Conservation (phyloP, 1,140 invertebrate species). For the Drosophila persimilis region DNA sequence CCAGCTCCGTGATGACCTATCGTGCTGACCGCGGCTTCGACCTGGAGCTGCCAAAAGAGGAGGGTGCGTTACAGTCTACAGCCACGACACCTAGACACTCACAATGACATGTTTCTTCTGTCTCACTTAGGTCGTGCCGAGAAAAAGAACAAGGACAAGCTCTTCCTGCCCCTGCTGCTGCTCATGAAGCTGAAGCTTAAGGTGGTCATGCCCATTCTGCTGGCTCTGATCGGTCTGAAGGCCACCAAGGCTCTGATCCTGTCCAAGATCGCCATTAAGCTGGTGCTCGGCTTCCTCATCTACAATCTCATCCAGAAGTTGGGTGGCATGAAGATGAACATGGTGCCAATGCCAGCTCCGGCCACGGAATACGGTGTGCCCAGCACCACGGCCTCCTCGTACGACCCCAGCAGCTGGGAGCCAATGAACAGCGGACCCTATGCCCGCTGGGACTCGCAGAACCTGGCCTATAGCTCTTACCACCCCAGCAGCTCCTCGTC, state of each 20-base stretch:
- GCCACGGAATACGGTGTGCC: slow-evolving; percentile 87
- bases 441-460: slow-evolving; percentile 89
- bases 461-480: slow-evolving; percentile 91
- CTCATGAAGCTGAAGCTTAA: slow-evolving; percentile 93
- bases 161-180: slow-evolving; percentile 89
- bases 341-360: slow-evolving; percentile 85
- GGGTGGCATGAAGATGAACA: slow-evolving; percentile 89
- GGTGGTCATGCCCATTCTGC: slow-evolving; percentile 91
- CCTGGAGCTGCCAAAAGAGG: slow-evolving; percentile 84
- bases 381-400: slow-evolving; percentile 86
- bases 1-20: slow-evolving; percentile 87
- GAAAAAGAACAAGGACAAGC: slow-evolving; percentile 89
- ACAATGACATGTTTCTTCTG: background rate
- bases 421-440: slow-evolving; percentile 88
- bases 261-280: slow-evolving; percentile 90
- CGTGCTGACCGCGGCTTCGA: slow-evolving; percentile 87
- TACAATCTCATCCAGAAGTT: slow-evolving; percentile 89
- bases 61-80: slow-evolving; percentile 73
- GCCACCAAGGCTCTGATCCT: slow-evolving; percentile 91
- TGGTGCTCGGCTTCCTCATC: slow-evolving; percentile 91
- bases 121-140: slow-evolving; percentile 65
- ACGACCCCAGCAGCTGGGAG: slow-evolving; percentile 88
- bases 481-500: slow-evolving; percentile 86
- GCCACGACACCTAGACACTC: slow-evolving; percentile 22
- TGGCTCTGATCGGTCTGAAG: slow-evolving; percentile 90